Evolutionary conservation across 2,888 invertebrate genomes (phyloP), one percentile per base, ranked within the genome.

Genomic region (Polydrusus cervinus): DNA sequence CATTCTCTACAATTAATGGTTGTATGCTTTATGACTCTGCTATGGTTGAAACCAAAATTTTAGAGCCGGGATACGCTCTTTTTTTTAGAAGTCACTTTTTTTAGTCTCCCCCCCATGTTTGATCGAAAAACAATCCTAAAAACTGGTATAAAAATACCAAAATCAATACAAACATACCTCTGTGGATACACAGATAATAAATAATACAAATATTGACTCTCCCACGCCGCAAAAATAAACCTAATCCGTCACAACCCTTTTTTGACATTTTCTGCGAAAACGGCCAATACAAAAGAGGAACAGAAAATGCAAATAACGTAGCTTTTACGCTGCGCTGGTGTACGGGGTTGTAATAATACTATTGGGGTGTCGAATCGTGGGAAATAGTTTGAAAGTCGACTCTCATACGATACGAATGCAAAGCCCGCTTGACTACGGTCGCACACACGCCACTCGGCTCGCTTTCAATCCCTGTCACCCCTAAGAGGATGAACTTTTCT

Each of bases 301-400:
- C 78, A 73, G 78, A 82, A 82, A 83, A 81, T 81, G 80, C 81
- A 83, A 83, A 83, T 83, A 79, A 81, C 79, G 79, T 79, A 72
- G 75, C 74, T 68, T 74, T 72, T 69, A 66, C 75, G 75, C 70
- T 74, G 34, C 34, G 34, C 34, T 34, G 64, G 79, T 78, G 81
- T 79, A 82, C 83, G 82, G 84, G 85, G 84, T 84, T 84, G 83
- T 80, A 82, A 82, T 83, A 82, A 84, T 83, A 84, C 83, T 83
- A 80, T 79, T 85, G 80, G 86, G 86, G 85, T 84, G 84, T 78
- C 81, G 79, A 83, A 84, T 85, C 86, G 86, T 86, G 86, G 86
- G 86, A 86, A 86, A 85, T 85, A 81, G 81, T 82, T 82, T 81
- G 82, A 82, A 83, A 84, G 81, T 81, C 82, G 83, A 82, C 86